A percentile compares a stretch with the other conserved stretches of the same genome.
phyloP scores from a whole-genome alignment of 2,113 vertebrate genomes.

The Alectura lathami region DNA sequence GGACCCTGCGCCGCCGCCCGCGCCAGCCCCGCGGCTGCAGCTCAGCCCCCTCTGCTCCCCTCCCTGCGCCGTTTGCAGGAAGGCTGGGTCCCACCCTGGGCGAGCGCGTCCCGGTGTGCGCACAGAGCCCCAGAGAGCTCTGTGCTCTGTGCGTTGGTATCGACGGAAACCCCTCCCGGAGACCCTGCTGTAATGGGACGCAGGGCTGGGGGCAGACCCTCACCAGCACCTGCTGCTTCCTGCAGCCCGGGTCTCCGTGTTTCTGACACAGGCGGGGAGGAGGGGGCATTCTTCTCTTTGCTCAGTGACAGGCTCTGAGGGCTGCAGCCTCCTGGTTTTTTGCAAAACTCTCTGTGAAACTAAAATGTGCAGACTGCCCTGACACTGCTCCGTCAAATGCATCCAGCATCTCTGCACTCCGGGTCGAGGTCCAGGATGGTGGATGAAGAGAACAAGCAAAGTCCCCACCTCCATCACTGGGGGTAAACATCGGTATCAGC shows the following conservation, averaged over 20 bases:
- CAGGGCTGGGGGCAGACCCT: too few species aligned
- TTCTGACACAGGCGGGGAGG: background rate
- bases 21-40: accelerated
- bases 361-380: background rate
- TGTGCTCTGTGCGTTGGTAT: too few species aligned
- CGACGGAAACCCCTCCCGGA: too few species aligned
- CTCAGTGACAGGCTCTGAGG: background rate
- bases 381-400: background rate
- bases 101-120: accelerated
- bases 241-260: accelerated
- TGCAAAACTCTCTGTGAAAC: background rate
- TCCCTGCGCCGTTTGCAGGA: background rate
- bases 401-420: background rate
- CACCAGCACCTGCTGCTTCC: background rate
- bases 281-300: accelerated
- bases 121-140: background rate
- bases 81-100: accelerated
- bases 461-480: background rate
- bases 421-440: background rate
- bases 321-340: accelerated
- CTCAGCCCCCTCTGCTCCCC: accelerated
- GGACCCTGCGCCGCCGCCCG: too few species aligned
- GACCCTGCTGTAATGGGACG: too few species aligned
- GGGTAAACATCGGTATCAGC: background rate
- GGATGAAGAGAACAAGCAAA: background rate